A percentile compares a stretch with the other conserved stretches of the same genome.
These are phyloP conservation scores for Nymphalis io DNA, from an alignment of 1,140 invertebrate species.

Conservation along the genomic window DNA sequence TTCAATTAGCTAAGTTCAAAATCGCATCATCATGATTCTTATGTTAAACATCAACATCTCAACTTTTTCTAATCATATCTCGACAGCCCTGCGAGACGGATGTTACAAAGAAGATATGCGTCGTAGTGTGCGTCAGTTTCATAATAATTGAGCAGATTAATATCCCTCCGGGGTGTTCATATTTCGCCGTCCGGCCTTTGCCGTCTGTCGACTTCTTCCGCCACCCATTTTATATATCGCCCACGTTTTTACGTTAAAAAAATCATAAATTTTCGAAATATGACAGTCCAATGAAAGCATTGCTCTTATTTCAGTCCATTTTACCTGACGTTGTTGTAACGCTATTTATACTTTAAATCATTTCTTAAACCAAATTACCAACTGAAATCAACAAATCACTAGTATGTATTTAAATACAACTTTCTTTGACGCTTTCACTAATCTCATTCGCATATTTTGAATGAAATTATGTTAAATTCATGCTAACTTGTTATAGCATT, in stretches of 20 bases:
- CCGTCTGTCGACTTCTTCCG: conserved; percentile 38
- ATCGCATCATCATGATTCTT: not conserved
- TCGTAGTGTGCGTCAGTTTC: conserved; percentile 69
- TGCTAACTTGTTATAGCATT: not conserved
- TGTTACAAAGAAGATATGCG: conserved; percentile 68
- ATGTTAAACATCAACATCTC: not conserved
- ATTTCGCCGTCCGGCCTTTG: conserved; percentile 65
- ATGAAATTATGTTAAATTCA: not conserved
- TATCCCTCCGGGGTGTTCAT: conserved; percentile 69
- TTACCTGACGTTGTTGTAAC: no score
- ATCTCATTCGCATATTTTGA: not conserved
- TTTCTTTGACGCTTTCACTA: not conserved
- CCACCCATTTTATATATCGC: conserved; percentile 20
- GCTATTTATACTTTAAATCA: no score
- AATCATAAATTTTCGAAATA: conserved; percentile 12
- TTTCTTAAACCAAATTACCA: no score
- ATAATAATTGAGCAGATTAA: conserved; percentile 78
- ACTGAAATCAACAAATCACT: no score
- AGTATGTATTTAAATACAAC: no score
- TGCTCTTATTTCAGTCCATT: not conserved
- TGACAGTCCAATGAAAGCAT: not conserved
- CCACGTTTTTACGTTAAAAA: conserved; percentile 18
- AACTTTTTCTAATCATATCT: conserved; percentile 28
- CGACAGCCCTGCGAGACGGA: conserved; percentile 59
- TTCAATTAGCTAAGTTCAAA: not conserved